Base-by-base conservation (phyloP, 2,797 vertebrate species). In the Mycteria americana region DNA sequence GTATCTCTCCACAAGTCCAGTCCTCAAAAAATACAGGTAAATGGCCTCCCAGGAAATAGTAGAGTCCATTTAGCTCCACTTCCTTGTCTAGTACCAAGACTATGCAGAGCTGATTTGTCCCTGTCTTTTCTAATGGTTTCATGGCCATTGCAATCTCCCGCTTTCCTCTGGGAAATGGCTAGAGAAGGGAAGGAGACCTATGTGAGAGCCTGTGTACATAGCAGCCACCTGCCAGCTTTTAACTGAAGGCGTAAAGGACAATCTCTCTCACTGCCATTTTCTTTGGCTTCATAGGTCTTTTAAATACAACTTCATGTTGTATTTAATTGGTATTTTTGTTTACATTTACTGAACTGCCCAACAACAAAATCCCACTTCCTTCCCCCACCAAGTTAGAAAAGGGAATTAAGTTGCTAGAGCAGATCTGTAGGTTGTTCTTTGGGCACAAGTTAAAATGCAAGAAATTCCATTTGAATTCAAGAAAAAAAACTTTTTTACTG, bases 351-450 rank as follows among this genome's bases (percentile, higher is more conserved):
- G 46, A 81, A n/a, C 27, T 28, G 27, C 15, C 33, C 95, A 60
- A 37, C 65, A 88, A 72, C 9, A 74, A 83, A 93, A 90, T 53
- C 83, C 45, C 35, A 78, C 65, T 85, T 84, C 46, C 70, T 75
- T 93, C 62, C 37, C 31, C 37, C 63, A 89, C 5, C 16, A 43
- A 77, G 35, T 63, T 54, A 85, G 56, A 89, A 93, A 79, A 85
- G 43, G 13, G 35, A 76, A 93, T 46, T 37, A 95, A 88, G 18
- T 51, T 76, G 30, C 35, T 79, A 14, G n/a, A 91, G n/a, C 7
- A 89, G 50, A 46, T 87, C 54, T 87, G 50, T 65, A 93, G 63
- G 46, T 33, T 76, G 67, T 17, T 84, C 30, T 69, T 69, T 4
- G 4, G 18, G n/a, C 27, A 76, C 5, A 65, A 85, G 13, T 43